Percentiles rank a stretch among this genome's conserved stretches.
Evolutionary conservation across 2,113 vertebrate species (phyloP).

Genomic region (Microcebus murinus): DNA sequence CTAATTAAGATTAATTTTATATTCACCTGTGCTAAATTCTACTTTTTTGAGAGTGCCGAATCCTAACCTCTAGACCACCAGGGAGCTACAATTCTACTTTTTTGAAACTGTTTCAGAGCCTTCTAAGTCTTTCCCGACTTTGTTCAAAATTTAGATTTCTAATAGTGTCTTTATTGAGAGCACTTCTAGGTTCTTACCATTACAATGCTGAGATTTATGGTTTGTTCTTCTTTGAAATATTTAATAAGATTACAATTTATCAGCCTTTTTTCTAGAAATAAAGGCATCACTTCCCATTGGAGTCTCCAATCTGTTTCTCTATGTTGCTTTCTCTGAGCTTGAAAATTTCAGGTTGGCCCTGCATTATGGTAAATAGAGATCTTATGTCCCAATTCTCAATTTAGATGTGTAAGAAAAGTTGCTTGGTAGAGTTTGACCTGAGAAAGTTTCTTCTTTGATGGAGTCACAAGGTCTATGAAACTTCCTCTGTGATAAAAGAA

Average conservation of each 20-base stretch:
- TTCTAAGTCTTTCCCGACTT: slow-evolving; percentile 16
- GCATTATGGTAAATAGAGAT: background rate
- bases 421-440: background rate
- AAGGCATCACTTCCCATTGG: background rate
- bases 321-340: accelerated
- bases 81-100: background rate
- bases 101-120: background rate
- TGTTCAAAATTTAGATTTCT: slow-evolving; percentile 30
- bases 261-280: background rate
- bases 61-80: too few species aligned
- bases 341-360: background rate
- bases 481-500: background rate
- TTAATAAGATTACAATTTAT: background rate
- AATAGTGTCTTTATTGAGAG: background rate
- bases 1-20: background rate
- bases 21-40: background rate
- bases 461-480: background rate
- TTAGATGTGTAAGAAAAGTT: background rate
- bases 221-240: background rate
- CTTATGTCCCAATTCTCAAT: background rate
- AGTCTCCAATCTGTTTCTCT: background rate
- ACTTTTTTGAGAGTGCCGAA: background rate
- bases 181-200: background rate
- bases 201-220: background rate
- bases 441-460: background rate